Conservation (phyloP, 2,888 invertebrate genomes). For the Erebia aethiops region DNA sequence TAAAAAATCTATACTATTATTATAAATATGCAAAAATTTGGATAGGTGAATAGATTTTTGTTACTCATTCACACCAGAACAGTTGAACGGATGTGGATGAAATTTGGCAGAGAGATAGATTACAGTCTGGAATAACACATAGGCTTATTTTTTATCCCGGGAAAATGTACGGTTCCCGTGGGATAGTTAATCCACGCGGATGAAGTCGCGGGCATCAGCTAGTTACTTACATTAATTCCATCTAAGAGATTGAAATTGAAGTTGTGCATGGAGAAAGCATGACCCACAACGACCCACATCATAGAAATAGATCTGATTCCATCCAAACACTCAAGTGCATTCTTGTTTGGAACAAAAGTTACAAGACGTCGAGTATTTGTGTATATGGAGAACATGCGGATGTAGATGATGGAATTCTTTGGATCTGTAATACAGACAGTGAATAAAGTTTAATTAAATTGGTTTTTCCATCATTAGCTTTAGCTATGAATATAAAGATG, state of each 20-base stretch:
- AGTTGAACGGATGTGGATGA: too few relatives aligned
- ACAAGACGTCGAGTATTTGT: conserved; percentile 69
- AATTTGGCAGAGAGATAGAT: too few relatives aligned
- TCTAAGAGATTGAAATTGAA: conserved; percentile 52
- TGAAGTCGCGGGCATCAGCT: too few relatives aligned
- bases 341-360: conserved; percentile 55
- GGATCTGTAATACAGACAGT: conserved; percentile 48
- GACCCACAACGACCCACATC: conserved; percentile 77
- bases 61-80: too few relatives aligned
- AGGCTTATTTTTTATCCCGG: too few relatives aligned
- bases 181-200: too few relatives aligned
- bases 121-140: too few relatives aligned
- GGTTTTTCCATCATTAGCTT: too few relatives aligned
- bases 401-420: conserved; percentile 50
- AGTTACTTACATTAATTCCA: conserved; percentile 48
- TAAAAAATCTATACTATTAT: too few relatives aligned
- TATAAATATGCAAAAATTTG: too few relatives aligned
- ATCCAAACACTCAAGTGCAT: conserved; percentile 69
- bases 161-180: too few relatives aligned
- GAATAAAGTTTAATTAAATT: neutral
- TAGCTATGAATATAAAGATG: neutral
- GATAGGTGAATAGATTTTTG: too few relatives aligned
- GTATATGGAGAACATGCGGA: conserved; percentile 58
- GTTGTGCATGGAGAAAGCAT: conserved; percentile 53
- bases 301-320: conserved; percentile 75